phyloP scores from a whole-genome alignment of 2,113 vertebrate species.

The Diadophis punctatus region DNA sequence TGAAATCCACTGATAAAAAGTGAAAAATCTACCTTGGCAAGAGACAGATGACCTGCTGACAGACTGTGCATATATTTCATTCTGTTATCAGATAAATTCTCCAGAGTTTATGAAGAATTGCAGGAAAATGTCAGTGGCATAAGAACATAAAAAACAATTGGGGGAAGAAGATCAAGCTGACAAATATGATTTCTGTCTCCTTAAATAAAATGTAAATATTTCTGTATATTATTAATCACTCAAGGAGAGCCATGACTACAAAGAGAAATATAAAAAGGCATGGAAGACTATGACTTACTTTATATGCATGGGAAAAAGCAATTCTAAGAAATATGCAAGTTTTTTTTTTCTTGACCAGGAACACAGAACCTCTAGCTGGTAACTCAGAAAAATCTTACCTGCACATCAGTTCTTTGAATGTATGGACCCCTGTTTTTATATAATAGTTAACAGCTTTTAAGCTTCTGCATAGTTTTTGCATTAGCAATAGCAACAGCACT shows the following conservation, averaged over 20 bases:
- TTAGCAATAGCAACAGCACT: no score
- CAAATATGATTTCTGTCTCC: conserved; percentile 29
- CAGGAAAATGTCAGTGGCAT: conserved; percentile 56
- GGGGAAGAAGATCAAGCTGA: conserved; percentile 36
- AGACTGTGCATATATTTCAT: conserved; percentile 63
- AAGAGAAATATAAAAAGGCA: conserved; percentile 7
- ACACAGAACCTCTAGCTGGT: neutral
- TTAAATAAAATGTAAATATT: conserved; percentile 30
- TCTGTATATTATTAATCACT: conserved; percentile 18
- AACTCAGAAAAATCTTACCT: neutral
- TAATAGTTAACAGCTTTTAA: neutral
- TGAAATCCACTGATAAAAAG: conserved; percentile 64
- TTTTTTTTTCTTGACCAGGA: neutral
- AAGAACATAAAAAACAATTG: conserved; percentile 45
- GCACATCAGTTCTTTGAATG: neutral
- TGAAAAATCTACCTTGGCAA: conserved; percentile 69
- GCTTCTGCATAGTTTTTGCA: neutral
- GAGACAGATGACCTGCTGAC: conserved; percentile 65
- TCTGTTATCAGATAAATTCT: conserved; percentile 51
- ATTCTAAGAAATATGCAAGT: neutral
- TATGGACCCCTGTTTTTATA: neutral
- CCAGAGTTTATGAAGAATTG: conserved; percentile 49
- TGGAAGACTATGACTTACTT: neutral
- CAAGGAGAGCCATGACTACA: neutral
- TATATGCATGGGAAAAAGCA: neutral